Evolutionary conservation across 2,888 invertebrate species (phyloP).

Genomic region (Dione vanillae): DNA sequence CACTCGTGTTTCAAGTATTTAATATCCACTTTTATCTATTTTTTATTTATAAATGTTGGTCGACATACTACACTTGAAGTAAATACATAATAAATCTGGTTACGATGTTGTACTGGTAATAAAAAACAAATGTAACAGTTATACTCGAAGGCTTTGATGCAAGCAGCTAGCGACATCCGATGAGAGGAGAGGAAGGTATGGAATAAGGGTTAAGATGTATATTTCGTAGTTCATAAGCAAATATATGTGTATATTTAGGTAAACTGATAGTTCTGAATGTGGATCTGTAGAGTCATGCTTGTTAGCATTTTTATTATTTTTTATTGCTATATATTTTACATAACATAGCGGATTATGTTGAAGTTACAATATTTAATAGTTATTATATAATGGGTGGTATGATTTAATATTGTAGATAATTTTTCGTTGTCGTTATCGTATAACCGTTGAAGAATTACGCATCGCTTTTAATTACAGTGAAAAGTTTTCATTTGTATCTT

Average conservation of each 20-base stretch:
- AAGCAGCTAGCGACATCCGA: slow-evolving; percentile 17
- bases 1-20: background rate
- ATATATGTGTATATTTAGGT: slow-evolving; percentile 32
- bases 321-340: background rate
- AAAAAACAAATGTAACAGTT: background rate
- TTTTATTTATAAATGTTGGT: background rate
- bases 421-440: slow-evolving; percentile 25
- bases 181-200: slow-evolving; percentile 15
- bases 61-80: background rate
- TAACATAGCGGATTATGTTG: slow-evolving; percentile 22
- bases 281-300: slow-evolving; percentile 25
- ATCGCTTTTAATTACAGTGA: slow-evolving; percentile 5
- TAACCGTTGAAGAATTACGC: slow-evolving; percentile 4
- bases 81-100: background rate
- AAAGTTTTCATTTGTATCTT: slow-evolving; percentile 21
- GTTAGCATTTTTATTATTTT: slow-evolving; percentile 9
- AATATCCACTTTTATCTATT: background rate
- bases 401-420: slow-evolving; percentile 26
- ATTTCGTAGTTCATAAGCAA: slow-evolving; percentile 22
- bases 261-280: slow-evolving; percentile 27
- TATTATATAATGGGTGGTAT: slow-evolving; percentile 21
- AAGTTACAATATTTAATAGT: slow-evolving; percentile 5
- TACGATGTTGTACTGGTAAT: background rate
- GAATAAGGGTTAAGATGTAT: slow-evolving; percentile 27
- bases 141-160: slow-evolving; percentile 12